phyloP scores from a whole-genome alignment of 2,113 vertebrate species.

The Pagrus major region DNA sequence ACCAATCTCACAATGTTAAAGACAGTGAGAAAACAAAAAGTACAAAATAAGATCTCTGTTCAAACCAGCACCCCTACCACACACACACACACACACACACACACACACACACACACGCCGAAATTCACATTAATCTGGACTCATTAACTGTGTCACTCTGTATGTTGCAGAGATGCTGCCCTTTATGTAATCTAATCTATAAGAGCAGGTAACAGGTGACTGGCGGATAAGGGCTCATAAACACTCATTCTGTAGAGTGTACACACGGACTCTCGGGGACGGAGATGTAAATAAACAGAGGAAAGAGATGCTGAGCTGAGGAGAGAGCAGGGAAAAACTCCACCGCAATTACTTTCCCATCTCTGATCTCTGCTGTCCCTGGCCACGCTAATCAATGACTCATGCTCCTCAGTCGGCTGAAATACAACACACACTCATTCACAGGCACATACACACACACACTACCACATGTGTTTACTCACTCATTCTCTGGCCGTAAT shows the following conservation, averaged over 20 bases:
- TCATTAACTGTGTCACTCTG: not conserved
- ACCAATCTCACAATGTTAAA: no score
- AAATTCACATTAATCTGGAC: not conserved
- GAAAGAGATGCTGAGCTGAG: not conserved
- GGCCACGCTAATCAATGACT: slow-evolving; percentile 39
- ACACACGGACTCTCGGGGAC: not conserved
- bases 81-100: no score
- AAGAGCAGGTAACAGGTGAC: not conserved
- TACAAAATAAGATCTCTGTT: not conserved
- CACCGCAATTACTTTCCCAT: slow-evolving; percentile 34
- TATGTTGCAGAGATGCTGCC: not conserved
- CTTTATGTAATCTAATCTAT: not conserved
- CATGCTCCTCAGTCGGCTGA: not conserved
- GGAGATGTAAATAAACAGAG: slow-evolving; percentile 14
- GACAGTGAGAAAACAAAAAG: not conserved
- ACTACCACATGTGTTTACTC: not conserved
- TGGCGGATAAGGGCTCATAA: slow-evolving; percentile 8
- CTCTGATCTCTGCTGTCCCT: slow-evolving; percentile 5
- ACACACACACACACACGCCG: not conserved
- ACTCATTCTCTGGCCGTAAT: not conserved
- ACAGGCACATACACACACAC: not conserved
- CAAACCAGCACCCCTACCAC: not conserved
- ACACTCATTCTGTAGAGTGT: not conserved
- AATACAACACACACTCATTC: not conserved
- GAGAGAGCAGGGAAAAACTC: slow-evolving; percentile 9